phyloP scores from a whole-genome alignment of 2,113 vertebrate genomes.

The Otocyon megalotis region DNA sequence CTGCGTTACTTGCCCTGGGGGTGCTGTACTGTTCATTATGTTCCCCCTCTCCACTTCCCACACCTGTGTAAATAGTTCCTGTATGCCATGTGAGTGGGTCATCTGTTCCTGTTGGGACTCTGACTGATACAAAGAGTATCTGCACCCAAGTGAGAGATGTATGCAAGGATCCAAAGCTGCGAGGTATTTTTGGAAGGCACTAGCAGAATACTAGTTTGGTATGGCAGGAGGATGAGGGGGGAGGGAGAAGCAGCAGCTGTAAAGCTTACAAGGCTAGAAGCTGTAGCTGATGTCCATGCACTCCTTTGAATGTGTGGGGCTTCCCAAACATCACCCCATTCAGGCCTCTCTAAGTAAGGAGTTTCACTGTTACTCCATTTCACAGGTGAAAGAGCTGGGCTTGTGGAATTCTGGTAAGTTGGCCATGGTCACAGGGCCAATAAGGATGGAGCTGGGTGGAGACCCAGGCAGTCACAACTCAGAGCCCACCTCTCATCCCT shows the following conservation, averaged over 20 bases:
- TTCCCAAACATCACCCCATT: neutral
- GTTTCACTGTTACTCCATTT: neutral
- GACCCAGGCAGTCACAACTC: neutral
- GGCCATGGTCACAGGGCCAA: neutral
- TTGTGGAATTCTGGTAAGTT: neutral
- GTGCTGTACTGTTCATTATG: neutral
- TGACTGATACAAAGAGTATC: neutral
- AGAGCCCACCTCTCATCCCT: neutral
- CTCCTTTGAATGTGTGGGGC: neutral
- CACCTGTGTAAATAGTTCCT: neutral
- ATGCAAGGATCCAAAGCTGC: neutral
- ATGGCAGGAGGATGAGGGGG: too few relatives aligned
- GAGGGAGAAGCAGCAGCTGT: neutral
- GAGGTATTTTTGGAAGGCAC: neutral
- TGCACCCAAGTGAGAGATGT: neutral
- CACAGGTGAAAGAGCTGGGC: neutral
- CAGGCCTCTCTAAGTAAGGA: neutral
- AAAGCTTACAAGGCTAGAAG: neutral
- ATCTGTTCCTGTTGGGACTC: neutral
- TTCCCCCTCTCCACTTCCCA: neutral
- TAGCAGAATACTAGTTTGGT: neutral
- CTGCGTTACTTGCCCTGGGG: neutral
- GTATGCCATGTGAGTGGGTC: neutral
- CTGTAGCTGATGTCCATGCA: neutral
- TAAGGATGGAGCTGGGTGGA: neutral